Evolutionary conservation across 1,140 invertebrate species (phyloP).

Genomic region (Pissodes strobi): DNA sequence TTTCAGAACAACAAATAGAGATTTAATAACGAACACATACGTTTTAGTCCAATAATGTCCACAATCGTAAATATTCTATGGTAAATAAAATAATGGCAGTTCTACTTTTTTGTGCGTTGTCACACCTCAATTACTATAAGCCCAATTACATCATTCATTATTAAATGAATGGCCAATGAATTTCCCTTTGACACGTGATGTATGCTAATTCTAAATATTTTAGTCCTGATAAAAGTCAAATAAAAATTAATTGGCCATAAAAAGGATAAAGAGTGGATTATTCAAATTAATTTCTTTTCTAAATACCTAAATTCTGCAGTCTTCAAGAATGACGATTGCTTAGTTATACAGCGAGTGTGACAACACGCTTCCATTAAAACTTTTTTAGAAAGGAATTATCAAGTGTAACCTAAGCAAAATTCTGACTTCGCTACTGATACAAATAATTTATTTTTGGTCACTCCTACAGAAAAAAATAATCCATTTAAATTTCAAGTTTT

Average conservation of each 20-base stretch:
- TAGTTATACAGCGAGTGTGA: too few relatives aligned
- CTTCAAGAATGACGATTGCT: too few relatives aligned
- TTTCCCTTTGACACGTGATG: background rate
- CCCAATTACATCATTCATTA: too few relatives aligned
- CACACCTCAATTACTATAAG: slow-evolving; percentile 15
- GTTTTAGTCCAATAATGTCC: background rate
- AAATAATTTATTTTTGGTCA: too few relatives aligned
- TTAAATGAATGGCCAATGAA: background rate
- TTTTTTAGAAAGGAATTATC: too few relatives aligned
- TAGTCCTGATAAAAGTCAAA: slow-evolving; percentile 6
- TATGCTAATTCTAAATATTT: slow-evolving; percentile 6
- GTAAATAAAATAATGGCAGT: slow-evolving; percentile 23
- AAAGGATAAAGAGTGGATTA: background rate
- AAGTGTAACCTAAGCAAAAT: too few relatives aligned
- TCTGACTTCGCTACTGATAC: too few relatives aligned
- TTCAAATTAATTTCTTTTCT: background rate
- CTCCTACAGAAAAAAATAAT: too few relatives aligned
- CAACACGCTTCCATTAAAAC: too few relatives aligned
- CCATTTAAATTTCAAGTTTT: too few relatives aligned
- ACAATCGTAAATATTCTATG: too few relatives aligned
- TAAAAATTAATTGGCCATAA: background rate
- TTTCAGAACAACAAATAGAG: background rate
- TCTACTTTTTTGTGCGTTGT: slow-evolving; percentile 23
- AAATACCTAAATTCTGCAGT: background rate
- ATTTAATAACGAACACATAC: background rate